Conservation (phyloP, 2,888 invertebrate species). For the Sarcophaga carnaria region DNA sequence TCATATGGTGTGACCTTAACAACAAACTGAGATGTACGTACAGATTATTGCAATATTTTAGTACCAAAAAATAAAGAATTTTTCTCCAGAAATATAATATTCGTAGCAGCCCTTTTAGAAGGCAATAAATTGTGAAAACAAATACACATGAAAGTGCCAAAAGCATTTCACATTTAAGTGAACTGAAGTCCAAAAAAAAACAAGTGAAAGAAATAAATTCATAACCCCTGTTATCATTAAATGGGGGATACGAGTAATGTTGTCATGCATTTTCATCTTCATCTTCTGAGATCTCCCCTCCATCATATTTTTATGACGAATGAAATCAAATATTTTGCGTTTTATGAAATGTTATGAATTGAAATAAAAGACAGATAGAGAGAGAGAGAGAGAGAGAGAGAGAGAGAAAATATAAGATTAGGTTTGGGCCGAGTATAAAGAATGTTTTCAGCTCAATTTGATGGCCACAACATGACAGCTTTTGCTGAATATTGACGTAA, state of each 20-base stretch:
- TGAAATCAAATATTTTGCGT: constrained; percentile 22
- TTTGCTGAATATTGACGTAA: constrained; percentile 69
- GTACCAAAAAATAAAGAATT: too few relatives aligned
- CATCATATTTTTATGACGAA: neutral
- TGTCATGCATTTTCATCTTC: constrained; percentile 54
- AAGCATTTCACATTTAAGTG: neutral
- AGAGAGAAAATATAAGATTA: neutral
- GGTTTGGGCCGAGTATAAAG: constrained; percentile 3
- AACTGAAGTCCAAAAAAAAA: neutral
- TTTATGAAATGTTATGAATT: constrained; percentile 35
- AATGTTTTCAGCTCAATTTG: constrained; percentile 69
- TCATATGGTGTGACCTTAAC: too few relatives aligned
- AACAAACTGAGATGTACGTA: too few relatives aligned
- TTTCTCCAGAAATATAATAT: too few relatives aligned
- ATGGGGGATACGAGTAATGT: constrained; percentile 34
- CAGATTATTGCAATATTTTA: too few relatives aligned
- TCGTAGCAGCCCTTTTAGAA: too few relatives aligned
- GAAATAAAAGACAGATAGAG: neutral
- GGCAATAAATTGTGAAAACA: too few relatives aligned
- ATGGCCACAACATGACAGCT: constrained; percentile 71
- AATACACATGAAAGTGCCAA: too few relatives aligned
- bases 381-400: neutral
- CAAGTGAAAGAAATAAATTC: constrained; percentile 54
- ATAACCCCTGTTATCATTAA: constrained; percentile 64
- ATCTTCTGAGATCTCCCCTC: neutral